These are phyloP conservation scores for Brachionus rubens DNA, from an alignment of 1,140 invertebrate genomes.

Conservation along the genomic window DNA sequence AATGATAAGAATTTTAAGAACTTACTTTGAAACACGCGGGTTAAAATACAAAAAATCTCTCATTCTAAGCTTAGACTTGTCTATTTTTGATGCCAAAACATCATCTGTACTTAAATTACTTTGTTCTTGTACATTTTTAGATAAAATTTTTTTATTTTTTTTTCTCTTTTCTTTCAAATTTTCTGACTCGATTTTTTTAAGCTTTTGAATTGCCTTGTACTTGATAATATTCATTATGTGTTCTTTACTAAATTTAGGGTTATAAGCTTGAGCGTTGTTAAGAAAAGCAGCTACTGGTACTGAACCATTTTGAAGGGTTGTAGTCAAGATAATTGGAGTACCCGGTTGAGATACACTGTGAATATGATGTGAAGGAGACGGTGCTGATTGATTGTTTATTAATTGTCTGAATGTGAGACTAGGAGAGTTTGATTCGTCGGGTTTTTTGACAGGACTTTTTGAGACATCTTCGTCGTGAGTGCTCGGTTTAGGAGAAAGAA, in stretches of 20 bases:
- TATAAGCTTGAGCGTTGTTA: background rate
- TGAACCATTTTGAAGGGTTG: background rate
- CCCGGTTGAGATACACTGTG: background rate
- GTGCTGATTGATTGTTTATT: background rate
- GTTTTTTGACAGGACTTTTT: background rate
- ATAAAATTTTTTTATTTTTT: slow-evolving; percentile 34
- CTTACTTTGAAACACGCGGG: background rate
- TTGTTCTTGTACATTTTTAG: slow-evolving; percentile 3
- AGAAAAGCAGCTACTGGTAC: background rate
- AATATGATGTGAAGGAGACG: background rate
- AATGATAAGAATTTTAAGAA: too few species aligned
- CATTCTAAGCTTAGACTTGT: slow-evolving; percentile 36
- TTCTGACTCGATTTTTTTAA: slow-evolving; percentile 46
- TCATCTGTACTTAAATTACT: background rate
- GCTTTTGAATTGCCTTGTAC: slow-evolving; percentile 39
- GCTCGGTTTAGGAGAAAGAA: slow-evolving; percentile 22
- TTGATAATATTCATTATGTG: slow-evolving; percentile 46
- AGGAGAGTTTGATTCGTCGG: background rate
- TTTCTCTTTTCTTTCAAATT: slow-evolving; percentile 32
- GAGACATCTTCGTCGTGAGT: background rate
- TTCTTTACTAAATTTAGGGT: slow-evolving; percentile 30
- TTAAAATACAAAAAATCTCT: slow-evolving; percentile 43
- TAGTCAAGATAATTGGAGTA: too few species aligned
- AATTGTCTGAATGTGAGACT: background rate
- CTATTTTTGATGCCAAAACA: background rate